A percentile compares a stretch with the other conserved stretches of the same genome.
Evolutionary conservation across 2,888 invertebrate species (phyloP).

Genomic region (Nomada ferruginata): DNA sequence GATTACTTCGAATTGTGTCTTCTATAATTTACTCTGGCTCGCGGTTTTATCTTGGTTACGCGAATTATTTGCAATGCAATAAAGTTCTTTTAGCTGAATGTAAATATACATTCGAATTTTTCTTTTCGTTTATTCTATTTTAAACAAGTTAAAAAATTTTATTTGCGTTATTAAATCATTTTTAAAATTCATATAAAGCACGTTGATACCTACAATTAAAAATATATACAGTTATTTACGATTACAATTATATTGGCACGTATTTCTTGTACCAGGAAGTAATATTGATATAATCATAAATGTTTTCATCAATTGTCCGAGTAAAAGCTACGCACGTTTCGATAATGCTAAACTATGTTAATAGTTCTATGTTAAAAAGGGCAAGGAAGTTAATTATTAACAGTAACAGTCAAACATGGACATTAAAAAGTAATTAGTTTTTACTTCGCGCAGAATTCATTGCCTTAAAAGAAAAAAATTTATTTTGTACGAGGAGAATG

Average conservation of each 20-base stretch:
- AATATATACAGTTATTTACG: conserved; percentile 8
- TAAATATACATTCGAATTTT: conserved; percentile 7
- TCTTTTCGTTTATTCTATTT: conserved; percentile 1
- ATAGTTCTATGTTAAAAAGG: background rate
- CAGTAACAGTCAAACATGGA: conserved; percentile 11
- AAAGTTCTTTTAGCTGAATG: background rate
- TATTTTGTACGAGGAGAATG: background rate
- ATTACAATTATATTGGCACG: background rate
- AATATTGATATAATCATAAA: conserved; percentile 6
- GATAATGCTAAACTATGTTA: background rate
- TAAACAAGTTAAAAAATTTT: background rate
- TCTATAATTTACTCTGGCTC: background rate
- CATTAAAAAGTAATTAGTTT: conserved; percentile 8
- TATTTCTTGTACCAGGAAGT: conserved; percentile 12
- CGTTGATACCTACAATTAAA: background rate
- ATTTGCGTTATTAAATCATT: background rate
- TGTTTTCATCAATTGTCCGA: background rate
- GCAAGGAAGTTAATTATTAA: conserved; percentile 6
- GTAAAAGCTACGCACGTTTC: background rate
- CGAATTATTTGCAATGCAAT: background rate
- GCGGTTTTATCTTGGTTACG: conserved; percentile 11
- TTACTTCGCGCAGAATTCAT: conserved; percentile 13
- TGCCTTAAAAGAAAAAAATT: conserved; percentile 8
- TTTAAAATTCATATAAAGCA: conserved; percentile 6
- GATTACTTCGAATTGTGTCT: background rate